Base-by-base conservation (phyloP, 1,140 invertebrate species). In the Bombus breviceps region DNA sequence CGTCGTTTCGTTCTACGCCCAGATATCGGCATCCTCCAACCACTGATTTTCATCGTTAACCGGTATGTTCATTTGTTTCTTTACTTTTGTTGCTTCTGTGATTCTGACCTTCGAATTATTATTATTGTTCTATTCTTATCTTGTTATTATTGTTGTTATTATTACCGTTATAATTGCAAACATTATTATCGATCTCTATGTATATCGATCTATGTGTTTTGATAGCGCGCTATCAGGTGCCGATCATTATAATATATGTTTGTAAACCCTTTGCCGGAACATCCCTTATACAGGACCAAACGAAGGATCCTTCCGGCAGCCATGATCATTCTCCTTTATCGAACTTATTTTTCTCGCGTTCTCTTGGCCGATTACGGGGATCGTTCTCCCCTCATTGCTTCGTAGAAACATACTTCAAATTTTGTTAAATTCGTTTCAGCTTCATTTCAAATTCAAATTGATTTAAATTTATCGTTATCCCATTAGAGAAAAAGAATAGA, bases 41-140 rank as follows among this genome's bases (percentile, higher is more conserved):
- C 93, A 93, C 94, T 94, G 94, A 94, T 95, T 95, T 95, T 94
- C 94, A 95, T 94, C 94, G 93, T 94, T 95, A 95, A 95, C 92
- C 93, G 94, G 94, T 95, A 95, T 94, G 94, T 95, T 94, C 92
- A 93, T 94, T 95, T 95, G 82, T 95, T 95, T 93, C 92, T 95
- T 95, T 93, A 94, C 90, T 95, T 94, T 94, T 86, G 85, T 93
- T 94, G 90, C 93, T 94, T 90, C 90, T 92, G 84, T 87, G 73
- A 83, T 91, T 89, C 68, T 83, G 77, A 88, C 69, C 81, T 91
- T 89, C 88, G 85, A 84, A 90, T 92, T 87, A 88, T 89, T 88
- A 88, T 90, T 88, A 91, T 89, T 37, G 79, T 90, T 87, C 80
- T 89, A 89, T 92, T 93, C 85, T 92, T 87, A 91, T 92, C 84